Base-by-base conservation (phyloP, 2,888 invertebrate genomes). In the Leptinotarsa rubiginosa region DNA sequence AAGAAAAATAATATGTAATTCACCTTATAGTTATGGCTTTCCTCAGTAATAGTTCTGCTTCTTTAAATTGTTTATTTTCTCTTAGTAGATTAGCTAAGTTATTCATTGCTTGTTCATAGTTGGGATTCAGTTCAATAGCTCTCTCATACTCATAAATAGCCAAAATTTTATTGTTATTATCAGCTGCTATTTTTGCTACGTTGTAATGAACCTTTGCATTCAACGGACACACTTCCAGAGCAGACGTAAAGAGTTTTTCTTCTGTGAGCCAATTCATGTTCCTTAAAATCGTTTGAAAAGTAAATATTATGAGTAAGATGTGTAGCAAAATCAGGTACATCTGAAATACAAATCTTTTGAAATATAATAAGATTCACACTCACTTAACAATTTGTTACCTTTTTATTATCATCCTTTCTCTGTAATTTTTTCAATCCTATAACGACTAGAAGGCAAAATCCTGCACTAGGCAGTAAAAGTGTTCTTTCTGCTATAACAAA, bases 181-280 rank as follows among this genome's bases (percentile, higher is more conserved):
- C 96, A 0, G 94, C 95, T 16, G 95, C 93, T 75, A 94, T 92
- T 87, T 97, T 97, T 0, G 95, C 98, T 70, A 98, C 92, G 87
- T 99, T 99, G 86, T 98, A 99, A 82, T 91, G 93, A 4, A 95
- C 95, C 91, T 98, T 99, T 22, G 98, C 98, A 89, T 98, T 98
- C 65, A 93, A 89, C 0, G 98, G 97, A 85, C 98, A 99, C 18
- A 98, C 96, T 31, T 89, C 85, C n/a, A 95, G 87, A 0, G 95
- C 98, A 41, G 95, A 94, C 65, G 89, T 88, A 86, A 97, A 99
- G 52, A 99, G 88, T 18, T 88, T 87, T 80, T 92, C 92, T 87
- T 98, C 97, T 70, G 89, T 92, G 75, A 91, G 90, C 98, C 98
- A 98, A 70, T 97, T 93, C 3, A 88, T 85, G 70, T 94, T 94